Evolutionary conservation across 2,888 invertebrate species (phyloP), one percentile per base, ranked within the genome.

Genomic region (Ophioninae sp.): DNA sequence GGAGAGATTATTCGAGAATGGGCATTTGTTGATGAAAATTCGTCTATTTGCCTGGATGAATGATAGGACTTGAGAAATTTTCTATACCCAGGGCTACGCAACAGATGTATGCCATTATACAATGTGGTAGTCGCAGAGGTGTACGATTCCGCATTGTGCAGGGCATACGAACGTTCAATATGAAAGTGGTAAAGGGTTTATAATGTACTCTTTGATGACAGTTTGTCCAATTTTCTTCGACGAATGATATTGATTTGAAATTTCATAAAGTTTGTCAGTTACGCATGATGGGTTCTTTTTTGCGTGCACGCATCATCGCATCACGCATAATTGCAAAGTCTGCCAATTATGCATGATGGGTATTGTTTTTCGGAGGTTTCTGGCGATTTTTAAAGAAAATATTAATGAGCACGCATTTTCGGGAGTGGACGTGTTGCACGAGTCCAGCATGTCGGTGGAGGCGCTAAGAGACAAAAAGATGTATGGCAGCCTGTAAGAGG

Each of bases 391-490:
- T 39, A 67, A 23, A 57, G 64, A 67, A 74, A 74, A 20, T 6
- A 10, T 20, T 20, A 8, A 64, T 50, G 50, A 50, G 50, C 17
- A 50, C 41, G 41, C n/a, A 61, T 30, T 50, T 61, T 41, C 44
- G n/a, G 7, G 7, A 17, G 23, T 10, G 41, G 30, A 50, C 20
- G 44, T 68, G 37, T 79, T 23, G 64, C 79, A 82, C 74, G 44
- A 70, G 69, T 39, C 61, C 70, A 83, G 85, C 81, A 83, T 83
- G 81, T 74, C 65, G 57, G 56, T 67, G 59, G 6, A 57, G 64
- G 69, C 62, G 68, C 17, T 6, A 39, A 70, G 23, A 67, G 75
- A 81, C 68, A 64, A 73, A 79, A 72, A 82, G 61, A 76, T 73
- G 41, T 82, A 61, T 74, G 72, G 30, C 30, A 20, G 69, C n/a